A percentile compares a stretch with the other conserved stretches of the same genome.
Evolutionary conservation across 1,140 invertebrate genomes (phyloP).

Genomic region (Hypsibius dujardini): DNA sequence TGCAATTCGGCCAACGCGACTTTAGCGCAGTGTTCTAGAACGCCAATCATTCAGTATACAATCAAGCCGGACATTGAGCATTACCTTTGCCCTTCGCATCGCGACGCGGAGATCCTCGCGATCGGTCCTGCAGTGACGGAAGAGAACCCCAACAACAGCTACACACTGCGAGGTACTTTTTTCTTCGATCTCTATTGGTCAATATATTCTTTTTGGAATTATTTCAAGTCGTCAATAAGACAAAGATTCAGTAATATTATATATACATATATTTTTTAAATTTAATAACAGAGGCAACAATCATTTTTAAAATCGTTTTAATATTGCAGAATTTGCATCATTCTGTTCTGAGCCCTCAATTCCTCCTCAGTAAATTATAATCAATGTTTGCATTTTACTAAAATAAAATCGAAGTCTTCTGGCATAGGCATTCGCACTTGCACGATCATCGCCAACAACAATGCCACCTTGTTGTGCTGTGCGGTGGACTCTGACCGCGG

Average conservation of each 20-base stretch:
- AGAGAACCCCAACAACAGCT: not conserved
- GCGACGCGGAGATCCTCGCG: not conserved
- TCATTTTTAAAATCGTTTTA: not conserved
- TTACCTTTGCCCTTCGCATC: not conserved
- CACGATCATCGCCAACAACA: not conserved
- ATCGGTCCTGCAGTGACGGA: not conserved
- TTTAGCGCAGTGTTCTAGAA: not conserved
- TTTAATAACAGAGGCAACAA: not conserved
- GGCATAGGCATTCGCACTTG: not conserved
- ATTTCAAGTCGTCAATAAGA: not conserved
- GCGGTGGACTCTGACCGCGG: not conserved
- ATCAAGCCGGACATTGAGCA: not conserved
- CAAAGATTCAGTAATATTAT: not conserved
- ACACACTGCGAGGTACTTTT: not conserved
- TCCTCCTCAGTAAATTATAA: too few relatives aligned
- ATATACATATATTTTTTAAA: not conserved
- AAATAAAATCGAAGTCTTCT: not conserved
- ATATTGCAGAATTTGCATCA: not conserved
- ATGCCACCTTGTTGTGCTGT: not conserved
- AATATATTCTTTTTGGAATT: not conserved
- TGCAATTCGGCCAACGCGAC: not conserved
- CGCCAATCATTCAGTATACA: not conserved
- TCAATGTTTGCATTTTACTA: not conserved
- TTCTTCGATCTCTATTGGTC: conserved; percentile 8
- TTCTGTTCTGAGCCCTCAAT: too few relatives aligned